phyloP scores from a whole-genome alignment of 2,797 vertebrate genomes.

The Pterois miles region DNA sequence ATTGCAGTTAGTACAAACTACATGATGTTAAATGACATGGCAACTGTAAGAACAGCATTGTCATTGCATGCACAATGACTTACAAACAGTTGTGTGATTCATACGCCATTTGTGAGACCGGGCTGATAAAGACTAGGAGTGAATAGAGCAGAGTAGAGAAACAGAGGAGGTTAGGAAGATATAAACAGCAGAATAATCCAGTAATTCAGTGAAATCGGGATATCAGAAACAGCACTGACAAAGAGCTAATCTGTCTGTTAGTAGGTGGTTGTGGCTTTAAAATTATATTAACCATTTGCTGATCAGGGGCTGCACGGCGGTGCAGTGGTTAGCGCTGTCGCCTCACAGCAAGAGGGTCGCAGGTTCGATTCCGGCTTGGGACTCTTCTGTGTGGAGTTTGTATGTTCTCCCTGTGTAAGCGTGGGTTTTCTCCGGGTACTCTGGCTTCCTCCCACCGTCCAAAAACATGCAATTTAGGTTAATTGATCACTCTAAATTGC shows the following conservation, averaged over 20 bases:
- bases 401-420: too few species aligned
- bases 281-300: conserved; percentile 24
- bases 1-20: not conserved
- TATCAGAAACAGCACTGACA: conserved; percentile 28
- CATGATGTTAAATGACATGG: not conserved
- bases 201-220: conserved; percentile 37
- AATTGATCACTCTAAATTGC: too few species aligned
- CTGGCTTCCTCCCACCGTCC: too few species aligned
- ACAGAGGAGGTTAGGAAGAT: too few species aligned
- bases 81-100: not conserved
- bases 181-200: conserved; percentile 32
- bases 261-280: conserved; percentile 6
- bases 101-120: not conserved
- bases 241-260: conserved; percentile 39
- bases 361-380: too few species aligned
- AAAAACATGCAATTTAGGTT: too few species aligned
- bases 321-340: too few species aligned
- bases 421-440: too few species aligned
- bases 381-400: too few species aligned
- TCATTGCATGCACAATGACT: not conserved
- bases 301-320: too few species aligned
- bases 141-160: not conserved
- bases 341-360: too few species aligned
- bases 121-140: not conserved
- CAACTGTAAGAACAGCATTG: not conserved